phyloP scores from a whole-genome alignment of 1,140 invertebrate species.

The Papilio polyxenes region DNA sequence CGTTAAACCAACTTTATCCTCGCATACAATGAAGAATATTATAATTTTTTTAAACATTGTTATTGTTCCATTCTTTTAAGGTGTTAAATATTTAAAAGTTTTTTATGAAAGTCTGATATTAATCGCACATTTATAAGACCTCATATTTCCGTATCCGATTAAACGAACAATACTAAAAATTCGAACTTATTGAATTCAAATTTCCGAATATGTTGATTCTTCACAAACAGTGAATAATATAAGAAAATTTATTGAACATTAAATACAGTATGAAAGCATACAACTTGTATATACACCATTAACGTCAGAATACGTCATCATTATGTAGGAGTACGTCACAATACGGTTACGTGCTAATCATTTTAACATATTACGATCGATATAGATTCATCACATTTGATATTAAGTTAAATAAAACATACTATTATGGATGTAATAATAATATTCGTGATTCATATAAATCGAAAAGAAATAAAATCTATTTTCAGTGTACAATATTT shows the following conservation, averaged over 20 bases:
- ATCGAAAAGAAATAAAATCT: neutral
- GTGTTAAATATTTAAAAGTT: slow-evolving; percentile 15
- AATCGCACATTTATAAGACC: neutral
- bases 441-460: neutral
- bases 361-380: slow-evolving; percentile 6
- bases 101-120: neutral
- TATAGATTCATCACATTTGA: neutral
- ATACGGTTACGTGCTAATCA: slow-evolving; percentile 18
- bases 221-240: neutral
- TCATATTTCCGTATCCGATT: slow-evolving; percentile 22
- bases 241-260: slow-evolving; percentile 13
- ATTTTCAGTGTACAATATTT: too few species aligned
- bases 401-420: neutral
- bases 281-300: neutral
- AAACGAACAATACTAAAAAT: neutral
- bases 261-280: neutral
- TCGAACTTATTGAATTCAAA: neutral
- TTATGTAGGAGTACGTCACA: neutral
- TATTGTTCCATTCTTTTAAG: neutral
- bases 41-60: neutral
- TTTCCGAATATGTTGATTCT: neutral
- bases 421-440: neutral
- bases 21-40: neutral
- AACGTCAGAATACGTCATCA: neutral
- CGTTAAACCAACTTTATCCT: neutral